Percentiles rank a stretch among this genome's conserved stretches.
Conservation (phyloP, 1,140 invertebrate species). For the Mycetomoellerius zeteki region DNA sequence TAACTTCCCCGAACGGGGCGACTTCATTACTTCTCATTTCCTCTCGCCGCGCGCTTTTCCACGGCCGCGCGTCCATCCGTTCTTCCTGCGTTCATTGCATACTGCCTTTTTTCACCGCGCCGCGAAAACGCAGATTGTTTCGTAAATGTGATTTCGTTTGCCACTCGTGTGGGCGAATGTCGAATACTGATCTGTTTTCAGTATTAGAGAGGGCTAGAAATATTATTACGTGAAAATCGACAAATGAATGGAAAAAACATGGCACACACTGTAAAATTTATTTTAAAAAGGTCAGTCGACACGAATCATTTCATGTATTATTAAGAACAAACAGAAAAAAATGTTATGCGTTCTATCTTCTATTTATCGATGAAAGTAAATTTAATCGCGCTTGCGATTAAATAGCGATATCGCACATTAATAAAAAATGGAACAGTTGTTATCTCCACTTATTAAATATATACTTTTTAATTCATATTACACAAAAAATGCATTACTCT, state of each 20-base stretch:
- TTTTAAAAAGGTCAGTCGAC: background rate
- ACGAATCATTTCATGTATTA: background rate
- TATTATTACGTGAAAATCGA: background rate
- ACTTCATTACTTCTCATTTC: conserved; percentile 65
- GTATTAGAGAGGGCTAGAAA: conserved; percentile 10
- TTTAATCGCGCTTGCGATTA: background rate
- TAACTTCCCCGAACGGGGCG: conserved; percentile 55
- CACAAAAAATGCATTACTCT: background rate
- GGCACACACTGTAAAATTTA: conserved; percentile 5
- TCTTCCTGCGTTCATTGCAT: background rate
- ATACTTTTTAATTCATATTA: background rate
- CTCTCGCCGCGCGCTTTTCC: conserved; percentile 32
- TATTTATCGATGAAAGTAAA: background rate
- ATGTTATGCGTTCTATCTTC: background rate
- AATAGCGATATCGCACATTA: background rate
- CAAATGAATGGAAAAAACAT: background rate
- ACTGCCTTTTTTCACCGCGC: conserved; percentile 1
- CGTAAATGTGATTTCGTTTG: conserved; percentile 33
- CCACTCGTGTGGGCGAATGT: background rate
- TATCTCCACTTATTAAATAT: background rate
- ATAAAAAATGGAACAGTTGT: background rate
- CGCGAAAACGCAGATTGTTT: conserved; percentile 15
- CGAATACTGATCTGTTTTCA: conserved; percentile 25
- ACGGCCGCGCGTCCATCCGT: conserved; percentile 25
- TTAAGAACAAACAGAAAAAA: background rate